phyloP scores from a whole-genome alignment of 2,113 vertebrate genomes.

The Trogon surrucura region DNA sequence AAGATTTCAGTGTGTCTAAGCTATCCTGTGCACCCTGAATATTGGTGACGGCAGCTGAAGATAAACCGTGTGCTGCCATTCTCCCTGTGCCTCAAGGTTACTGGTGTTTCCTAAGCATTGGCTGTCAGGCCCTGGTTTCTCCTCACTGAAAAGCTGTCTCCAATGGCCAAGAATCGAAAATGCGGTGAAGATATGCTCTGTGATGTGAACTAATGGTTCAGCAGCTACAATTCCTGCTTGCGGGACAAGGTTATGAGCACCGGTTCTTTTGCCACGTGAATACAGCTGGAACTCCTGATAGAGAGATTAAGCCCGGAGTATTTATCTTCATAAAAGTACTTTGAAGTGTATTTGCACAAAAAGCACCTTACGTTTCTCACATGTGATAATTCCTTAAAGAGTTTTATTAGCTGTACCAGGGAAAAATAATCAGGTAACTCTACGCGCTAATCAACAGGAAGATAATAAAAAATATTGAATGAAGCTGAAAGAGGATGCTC shows the following conservation, averaged over 20 bases:
- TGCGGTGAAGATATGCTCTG: neutral
- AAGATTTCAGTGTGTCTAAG: neutral
- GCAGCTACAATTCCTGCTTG: neutral
- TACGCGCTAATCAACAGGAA: neutral
- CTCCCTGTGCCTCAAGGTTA: neutral
- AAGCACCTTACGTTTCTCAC: neutral
- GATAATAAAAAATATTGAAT: neutral
- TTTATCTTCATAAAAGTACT: neutral
- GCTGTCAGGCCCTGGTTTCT: neutral
- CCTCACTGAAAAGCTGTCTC: neutral
- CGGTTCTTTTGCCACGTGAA: neutral
- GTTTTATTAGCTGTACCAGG: neutral
- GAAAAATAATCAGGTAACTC: neutral
- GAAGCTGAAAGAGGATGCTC: neutral
- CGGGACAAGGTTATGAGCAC: fast-evolving
- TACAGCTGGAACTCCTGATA: neutral
- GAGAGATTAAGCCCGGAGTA: neutral
- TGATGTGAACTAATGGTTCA: neutral
- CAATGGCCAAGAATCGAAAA: neutral
- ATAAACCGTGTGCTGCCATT: neutral
- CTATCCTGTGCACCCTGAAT: neutral
- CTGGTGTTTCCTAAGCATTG: neutral
- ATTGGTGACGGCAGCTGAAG: neutral
- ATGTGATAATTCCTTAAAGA: neutral
- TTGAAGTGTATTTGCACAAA: neutral